Evolutionary conservation across 2,797 vertebrate genomes (phyloP), one percentile per base, ranked within the genome.

Genomic region (Hyperoplus immaculatus): DNA sequence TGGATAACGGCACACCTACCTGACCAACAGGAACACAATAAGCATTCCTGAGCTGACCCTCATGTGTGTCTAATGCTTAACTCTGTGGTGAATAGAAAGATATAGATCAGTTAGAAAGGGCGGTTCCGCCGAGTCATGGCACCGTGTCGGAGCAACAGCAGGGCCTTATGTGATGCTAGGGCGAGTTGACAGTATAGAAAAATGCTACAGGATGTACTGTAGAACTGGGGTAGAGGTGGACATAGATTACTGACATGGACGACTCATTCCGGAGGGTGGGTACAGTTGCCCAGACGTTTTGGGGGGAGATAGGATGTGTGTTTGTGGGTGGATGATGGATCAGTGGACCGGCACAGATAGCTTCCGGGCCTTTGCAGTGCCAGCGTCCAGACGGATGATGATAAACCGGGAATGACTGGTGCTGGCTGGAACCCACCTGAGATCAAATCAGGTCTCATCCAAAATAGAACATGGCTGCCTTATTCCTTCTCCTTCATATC

Each of bases 361-460:
- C 76, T 87, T 88, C 83, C 72, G 62, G 84, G 72, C 50, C 50
- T 68, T 61, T 79, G 39, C 55, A 53, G 64, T 57, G 77, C 83
- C 64, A 46, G 76, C 6, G 6, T 72, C 83, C 83, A 84, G 85
- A 83, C 53, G 67, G 60, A 82, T 75, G 78, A 81, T 79, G 66
- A 81, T 85, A 83, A 89, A 86, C 66, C 0, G 12, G 51, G 57
- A 43, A n/a, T 73, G 87, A 89, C 83, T 77, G 83, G 54, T 80
- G 65, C 71, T 73, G 64, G 72, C 86, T 76, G 80, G 71, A 71
- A 53, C 66, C 41, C 18, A 81, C 62, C 65, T 10, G 59, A 77
- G 71, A 81, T 86, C 56, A 83, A 69, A 77, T 78, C 72, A 59
- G 55, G 54, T 50, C 61, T 81, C 3, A 9, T 69, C 55, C 62